These are phyloP conservation scores for Aplidium turbinatum DNA, from an alignment of 23 tunicate species.

Conservation along the genomic window DNA sequence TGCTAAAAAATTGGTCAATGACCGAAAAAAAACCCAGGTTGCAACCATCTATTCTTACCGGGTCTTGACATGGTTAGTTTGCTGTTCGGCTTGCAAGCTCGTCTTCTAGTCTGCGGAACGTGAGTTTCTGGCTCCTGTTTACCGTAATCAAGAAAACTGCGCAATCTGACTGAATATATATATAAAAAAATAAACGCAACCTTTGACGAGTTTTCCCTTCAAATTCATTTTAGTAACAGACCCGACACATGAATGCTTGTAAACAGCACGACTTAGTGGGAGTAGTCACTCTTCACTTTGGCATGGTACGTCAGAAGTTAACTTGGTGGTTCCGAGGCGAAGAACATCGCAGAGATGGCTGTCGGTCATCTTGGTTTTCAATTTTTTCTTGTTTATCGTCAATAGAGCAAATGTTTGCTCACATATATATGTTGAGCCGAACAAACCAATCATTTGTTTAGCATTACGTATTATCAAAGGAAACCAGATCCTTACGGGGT, in stretches of 20 bases:
- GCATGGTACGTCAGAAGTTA: not conserved
- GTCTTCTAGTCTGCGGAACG: no score
- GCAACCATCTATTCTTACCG: no score
- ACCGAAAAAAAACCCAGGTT: no score
- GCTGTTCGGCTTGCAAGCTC: no score
- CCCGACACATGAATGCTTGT: slow-evolving; percentile 11
- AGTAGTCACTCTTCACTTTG: slow-evolving; percentile 8
- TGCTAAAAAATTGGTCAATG: no score
- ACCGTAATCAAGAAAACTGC: no score
- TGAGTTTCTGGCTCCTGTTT: no score
- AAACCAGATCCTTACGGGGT: not conserved
- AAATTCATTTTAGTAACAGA: slow-evolving; percentile 9
- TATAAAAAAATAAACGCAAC: slow-evolving; percentile 2
- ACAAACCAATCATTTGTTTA: slow-evolving; percentile 15
- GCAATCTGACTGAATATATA: not conserved
- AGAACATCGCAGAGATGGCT: slow-evolving; percentile 14
- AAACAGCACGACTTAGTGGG: slow-evolving; percentile 20
- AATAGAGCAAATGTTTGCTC: slow-evolving; percentile 4
- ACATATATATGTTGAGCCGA: slow-evolving; percentile 6
- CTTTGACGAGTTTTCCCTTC: not conserved
- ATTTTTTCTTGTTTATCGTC: no score
- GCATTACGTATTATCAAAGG: slow-evolving; percentile 2
- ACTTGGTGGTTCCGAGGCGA: slow-evolving; percentile 2
- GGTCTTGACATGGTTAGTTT: no score
- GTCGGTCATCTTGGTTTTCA: slow-evolving; percentile 16